Base-by-base conservation (phyloP, 2,888 invertebrate species). In the Mesorhabditis sp. region DNA sequence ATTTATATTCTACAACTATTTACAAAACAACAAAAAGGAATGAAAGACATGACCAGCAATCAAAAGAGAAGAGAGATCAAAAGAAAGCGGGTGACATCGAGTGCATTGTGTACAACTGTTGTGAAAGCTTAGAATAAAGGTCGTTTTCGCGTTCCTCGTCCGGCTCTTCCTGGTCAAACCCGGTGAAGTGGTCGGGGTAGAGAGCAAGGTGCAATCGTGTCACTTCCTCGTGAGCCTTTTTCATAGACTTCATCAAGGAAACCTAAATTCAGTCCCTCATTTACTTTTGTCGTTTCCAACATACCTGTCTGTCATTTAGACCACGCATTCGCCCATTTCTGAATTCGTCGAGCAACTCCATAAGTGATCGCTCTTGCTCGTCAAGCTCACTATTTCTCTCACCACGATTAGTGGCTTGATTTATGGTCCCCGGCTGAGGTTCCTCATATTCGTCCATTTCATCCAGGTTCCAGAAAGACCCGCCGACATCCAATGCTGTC, bases 161-260 rank as follows among this genome's bases (percentile, higher is more conserved):
- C 7, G n/a, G 10, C 10, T 50, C n/a, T 10, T 50, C n/a, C 10
- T 50, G 7, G 7, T 50, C 58, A 13, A n/a, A 13, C 58, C n/a
- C 62, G 13, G 58, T 65, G 41, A 62, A 64, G 66, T 71, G 66
- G 4, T 62, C 43, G 4, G 67, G 45, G 62, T 73, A 74, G 13
- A 76, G 66, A 62, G 70, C 70, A 43, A 78, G 45, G 67, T 76
- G 76, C 43, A 74, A 70, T 67, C 76, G 72, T 3, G 78, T 74
- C 13, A 78, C 71, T 28, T 74, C 75, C 67, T 78, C 78, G 65
- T 76, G 76, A 1, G 72, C 72, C 62, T 73, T 71, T 74, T 78
- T 78, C 64, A 76, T 50, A 50, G 7, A 13, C 7, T 50, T 50
- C n/a, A 50, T 10, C 58, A 50, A 50, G 58, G n/a, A n/a, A 10